Evolutionary conservation across 2,797 vertebrate genomes (phyloP).

Genomic region (Pteropus rufus): DNA sequence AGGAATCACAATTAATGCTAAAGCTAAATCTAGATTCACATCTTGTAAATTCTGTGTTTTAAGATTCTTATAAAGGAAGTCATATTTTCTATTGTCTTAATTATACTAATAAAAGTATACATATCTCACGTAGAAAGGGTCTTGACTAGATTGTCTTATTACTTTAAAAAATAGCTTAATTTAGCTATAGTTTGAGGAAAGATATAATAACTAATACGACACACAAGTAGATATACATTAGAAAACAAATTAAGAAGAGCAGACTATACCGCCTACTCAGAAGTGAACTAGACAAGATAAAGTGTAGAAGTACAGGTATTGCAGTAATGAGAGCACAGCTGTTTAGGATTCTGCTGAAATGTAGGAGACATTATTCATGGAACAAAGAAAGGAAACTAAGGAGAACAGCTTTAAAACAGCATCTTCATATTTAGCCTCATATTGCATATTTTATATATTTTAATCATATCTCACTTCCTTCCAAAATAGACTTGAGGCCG

Average conservation of each 20-base stretch:
- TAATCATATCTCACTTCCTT: conserved; percentile 64
- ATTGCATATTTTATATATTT: conserved; percentile 66
- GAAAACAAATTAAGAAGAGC: conserved; percentile 78
- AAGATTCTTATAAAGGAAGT: background rate
- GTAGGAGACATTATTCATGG: conserved; percentile 54
- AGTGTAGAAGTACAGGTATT: conserved; percentile 59
- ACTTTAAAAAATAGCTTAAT: conserved; percentile 72
- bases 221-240: conserved; percentile 75
- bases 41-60: background rate
- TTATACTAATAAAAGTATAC: conserved; percentile 40
- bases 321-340: conserved; percentile 62
- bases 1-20: background rate
- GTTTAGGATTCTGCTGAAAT: conserved; percentile 59
- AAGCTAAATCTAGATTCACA: background rate
- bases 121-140: conserved; percentile 58
- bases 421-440: conserved; percentile 59
- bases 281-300: conserved; percentile 67
- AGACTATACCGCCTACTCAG: conserved; percentile 74
- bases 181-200: conserved; percentile 64
- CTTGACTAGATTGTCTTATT: conserved; percentile 35
- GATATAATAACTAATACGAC: conserved; percentile 71
- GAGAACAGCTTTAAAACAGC: conserved; percentile 55
- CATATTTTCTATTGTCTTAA: conserved; percentile 43
- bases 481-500: conserved; percentile 45
- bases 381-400: conserved; percentile 63